Evolutionary conservation across 37 sponge, comb jelly and placozoan species (phyloP), one percentile per base, ranked within the genome.

Genomic region (Bolinopsis microptera): DNA sequence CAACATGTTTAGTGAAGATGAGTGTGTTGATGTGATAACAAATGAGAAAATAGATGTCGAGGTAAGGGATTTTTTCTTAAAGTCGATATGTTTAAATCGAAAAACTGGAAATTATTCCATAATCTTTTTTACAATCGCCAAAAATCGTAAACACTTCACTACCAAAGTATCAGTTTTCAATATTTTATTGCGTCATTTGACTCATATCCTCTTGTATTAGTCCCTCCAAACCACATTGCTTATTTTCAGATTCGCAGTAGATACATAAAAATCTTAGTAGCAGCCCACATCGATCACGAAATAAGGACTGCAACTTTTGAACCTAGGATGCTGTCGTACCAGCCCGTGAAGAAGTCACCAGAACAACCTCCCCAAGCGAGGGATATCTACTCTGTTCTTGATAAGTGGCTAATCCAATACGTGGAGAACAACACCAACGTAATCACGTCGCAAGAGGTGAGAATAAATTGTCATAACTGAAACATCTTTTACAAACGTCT

Each of bases 381-480:
- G 5, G 90, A 86, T 25, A 86, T 86, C 26, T 86, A 86, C 61
- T 24, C 90, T 24, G 48, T n/a, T 0, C 61, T 86, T 39, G 90
- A 86, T 18, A 86, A 86, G 40, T 86, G 90, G 90, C 48, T 86
- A 24, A 26, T 86, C 0, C 1, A 86, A 27, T 86, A 86, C 31
- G 90, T 86, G n/a, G 90, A 86, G 48, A 40, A 86, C 36, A 86
- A 86, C 61, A 86, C 90, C 2, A 39, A 86, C 61, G 40, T 86
- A 28, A 41, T 86, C 26, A 86, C 35, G 0, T 24, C 25, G 18
- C 22, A 86, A 26, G 90, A 86, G 80, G 80, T 70, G 21, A 22
- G 3, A 22, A 70, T 61, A 21, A 61, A 61, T n/a, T n/a, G n/a
- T n/a, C n/a, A n/a, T n/a, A n/a, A n/a, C n/a, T n/a, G n/a, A n/a